Conservation (phyloP, 1,140 invertebrate genomes). For the Drosophila pandora region DNA sequence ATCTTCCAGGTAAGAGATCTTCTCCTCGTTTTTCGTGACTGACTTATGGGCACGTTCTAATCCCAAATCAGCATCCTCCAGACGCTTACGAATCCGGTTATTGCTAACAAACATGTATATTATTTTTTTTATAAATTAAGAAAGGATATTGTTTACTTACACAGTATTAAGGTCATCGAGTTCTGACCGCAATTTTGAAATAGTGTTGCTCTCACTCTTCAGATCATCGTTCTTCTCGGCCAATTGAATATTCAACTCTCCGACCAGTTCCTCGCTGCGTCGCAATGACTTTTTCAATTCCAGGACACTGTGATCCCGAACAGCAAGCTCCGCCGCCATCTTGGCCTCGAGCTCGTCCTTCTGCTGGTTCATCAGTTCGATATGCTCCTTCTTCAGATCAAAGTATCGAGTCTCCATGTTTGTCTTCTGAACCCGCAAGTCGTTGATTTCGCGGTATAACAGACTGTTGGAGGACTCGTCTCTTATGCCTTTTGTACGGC, state of each 20-base stretch:
- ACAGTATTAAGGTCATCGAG: not conserved
- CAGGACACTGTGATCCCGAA: not conserved
- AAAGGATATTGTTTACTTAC: conserved; percentile 17
- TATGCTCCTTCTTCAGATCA: not conserved
- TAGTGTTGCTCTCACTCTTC: not conserved
- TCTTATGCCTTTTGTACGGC: not conserved
- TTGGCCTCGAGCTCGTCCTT: not conserved
- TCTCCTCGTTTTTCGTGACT: not conserved
- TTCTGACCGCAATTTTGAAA: conserved; percentile 1
- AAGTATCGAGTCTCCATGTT: not conserved
- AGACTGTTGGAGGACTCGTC: not conserved
- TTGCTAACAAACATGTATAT: conserved; percentile 11
- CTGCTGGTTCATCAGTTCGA: not conserved
- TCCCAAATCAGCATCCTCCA: conserved; percentile 9
- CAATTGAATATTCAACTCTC: not conserved
- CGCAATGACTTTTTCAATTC: conserved; percentile 1
- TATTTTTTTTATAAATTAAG: too few relatives aligned
- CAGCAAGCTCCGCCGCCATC: not conserved
- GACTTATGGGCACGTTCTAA: not conserved
- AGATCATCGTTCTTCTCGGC: conserved; percentile 2
- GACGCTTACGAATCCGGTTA: not conserved
- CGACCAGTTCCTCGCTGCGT: not conserved
- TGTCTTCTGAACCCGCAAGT: conserved; percentile 3
- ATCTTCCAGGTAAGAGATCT: conserved; percentile 1
- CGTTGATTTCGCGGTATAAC: not conserved